These are phyloP conservation scores for Gyrodactylus bullatarudis DNA, from an alignment of 1,140 invertebrate genomes.

Conservation along the genomic window DNA sequence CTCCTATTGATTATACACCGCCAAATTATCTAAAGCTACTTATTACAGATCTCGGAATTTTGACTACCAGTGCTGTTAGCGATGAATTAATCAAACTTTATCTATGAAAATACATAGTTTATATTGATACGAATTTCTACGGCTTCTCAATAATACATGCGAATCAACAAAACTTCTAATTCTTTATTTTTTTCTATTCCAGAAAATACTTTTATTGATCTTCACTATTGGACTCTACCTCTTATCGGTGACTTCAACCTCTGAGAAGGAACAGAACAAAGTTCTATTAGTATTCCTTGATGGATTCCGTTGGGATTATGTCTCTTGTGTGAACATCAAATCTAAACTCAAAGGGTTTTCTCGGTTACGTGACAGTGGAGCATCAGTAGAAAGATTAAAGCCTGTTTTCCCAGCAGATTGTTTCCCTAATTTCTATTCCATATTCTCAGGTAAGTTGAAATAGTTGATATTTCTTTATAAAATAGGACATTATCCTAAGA, in stretches of 20 bases:
- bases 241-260: background rate
- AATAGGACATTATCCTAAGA: background rate
- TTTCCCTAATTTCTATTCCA: background rate
- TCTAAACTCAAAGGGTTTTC: background rate
- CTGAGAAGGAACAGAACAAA: background rate
- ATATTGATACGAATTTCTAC: no score
- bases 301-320: constrained; percentile 2
- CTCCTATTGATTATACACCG: constrained; percentile 72
- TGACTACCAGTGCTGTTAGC: constrained; percentile 73
- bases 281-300: background rate
- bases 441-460: background rate
- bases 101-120: no score
- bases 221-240: background rate
- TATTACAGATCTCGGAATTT: constrained; percentile 67
- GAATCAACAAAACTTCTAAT: background rate
- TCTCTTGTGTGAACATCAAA: background rate
- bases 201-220: background rate
- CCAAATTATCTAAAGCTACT: constrained; percentile 59
- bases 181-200: background rate
- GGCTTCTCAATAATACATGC: background rate
- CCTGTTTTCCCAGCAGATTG: constrained; percentile 1
- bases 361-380: background rate
- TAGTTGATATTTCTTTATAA: background rate
- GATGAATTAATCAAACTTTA: constrained; percentile 86
- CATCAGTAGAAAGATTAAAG: background rate